These are phyloP conservation scores for Coryphaenoides rupestris DNA, from an alignment of 2,113 vertebrate genomes.

Conservation along the genomic window DNA sequence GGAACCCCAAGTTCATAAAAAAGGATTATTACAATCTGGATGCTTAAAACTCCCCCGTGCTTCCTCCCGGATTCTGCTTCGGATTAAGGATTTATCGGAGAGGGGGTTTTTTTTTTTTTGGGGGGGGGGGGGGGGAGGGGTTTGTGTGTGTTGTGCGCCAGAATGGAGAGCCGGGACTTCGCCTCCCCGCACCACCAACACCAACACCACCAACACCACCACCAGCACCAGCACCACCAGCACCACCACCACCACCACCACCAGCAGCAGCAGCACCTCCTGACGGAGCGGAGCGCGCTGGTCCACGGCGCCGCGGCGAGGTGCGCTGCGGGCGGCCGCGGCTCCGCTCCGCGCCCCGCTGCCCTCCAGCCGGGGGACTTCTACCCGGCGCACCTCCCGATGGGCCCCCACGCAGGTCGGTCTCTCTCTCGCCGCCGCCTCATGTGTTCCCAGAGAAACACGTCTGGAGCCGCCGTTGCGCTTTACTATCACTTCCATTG, in stretches of 20 bases:
- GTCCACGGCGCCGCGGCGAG: constrained; percentile 84
- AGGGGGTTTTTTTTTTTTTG: too few species aligned
- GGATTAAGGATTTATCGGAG: constrained; percentile 78
- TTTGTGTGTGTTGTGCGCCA: too few species aligned
- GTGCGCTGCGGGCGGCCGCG: constrained; percentile 79
- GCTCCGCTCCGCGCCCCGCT: constrained; percentile 82
- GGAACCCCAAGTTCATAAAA: constrained; percentile 72
- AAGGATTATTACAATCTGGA: constrained; percentile 76
- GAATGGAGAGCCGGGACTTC: constrained; percentile 95
- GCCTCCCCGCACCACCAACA: constrained; percentile 90
- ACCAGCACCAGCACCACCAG: too few species aligned
- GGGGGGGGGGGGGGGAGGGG: too few species aligned
- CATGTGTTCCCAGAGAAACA: not conserved
- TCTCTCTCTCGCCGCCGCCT: too few species aligned
- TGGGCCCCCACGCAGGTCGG: constrained; percentile 93
- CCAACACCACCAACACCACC: too few species aligned
- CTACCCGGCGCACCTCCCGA: constrained; percentile 88
- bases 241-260: too few species aligned
- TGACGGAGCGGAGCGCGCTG: constrained; percentile 85
- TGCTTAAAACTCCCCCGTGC: constrained; percentile 64
- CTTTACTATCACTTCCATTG: too few species aligned
- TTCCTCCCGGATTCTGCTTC: constrained; percentile 66
- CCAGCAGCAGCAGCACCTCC: too few species aligned
- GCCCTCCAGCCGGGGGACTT: constrained; percentile 92
- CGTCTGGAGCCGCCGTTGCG: too few species aligned